These are phyloP conservation scores for Leistus spinibarbis DNA, from an alignment of 2,888 invertebrate genomes.

Conservation along the genomic window DNA sequence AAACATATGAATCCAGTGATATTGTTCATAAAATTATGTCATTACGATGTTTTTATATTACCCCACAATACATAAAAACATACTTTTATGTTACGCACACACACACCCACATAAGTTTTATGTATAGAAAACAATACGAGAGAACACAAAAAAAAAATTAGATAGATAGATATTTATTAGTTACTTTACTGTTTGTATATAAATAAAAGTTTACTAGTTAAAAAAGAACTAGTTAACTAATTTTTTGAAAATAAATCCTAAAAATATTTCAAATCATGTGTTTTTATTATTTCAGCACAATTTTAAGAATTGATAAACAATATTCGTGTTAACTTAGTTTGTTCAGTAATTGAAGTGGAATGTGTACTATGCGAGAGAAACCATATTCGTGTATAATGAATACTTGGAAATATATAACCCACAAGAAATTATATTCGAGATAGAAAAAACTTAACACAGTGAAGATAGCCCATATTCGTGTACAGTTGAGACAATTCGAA, in stretches of 20 bases:
- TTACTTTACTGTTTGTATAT: neutral
- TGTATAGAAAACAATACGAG: neutral
- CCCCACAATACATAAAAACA: neutral
- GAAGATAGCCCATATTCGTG: no score
- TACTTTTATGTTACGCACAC: neutral
- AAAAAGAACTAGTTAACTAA: neutral
- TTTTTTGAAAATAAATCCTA: neutral
- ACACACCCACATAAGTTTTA: no score
- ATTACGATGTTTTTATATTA: neutral
- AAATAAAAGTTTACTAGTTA: neutral
- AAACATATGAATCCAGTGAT: neutral
- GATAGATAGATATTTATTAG: neutral
- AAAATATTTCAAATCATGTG: neutral
- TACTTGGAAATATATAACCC: no score
- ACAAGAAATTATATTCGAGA: no score
- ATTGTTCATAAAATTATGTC: neutral
- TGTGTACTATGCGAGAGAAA: no score
- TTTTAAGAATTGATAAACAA: no score
- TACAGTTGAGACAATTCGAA: no score
- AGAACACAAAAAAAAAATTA: neutral
- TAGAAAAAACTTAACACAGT: no score
- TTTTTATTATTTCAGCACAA: no score
- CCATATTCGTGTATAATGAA: no score
- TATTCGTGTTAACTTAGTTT: no score
- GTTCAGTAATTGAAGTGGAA: no score